These are phyloP conservation scores for Scophthalmus maximus DNA, from an alignment of 2,113 vertebrate genomes.

Conservation along the genomic window DNA sequence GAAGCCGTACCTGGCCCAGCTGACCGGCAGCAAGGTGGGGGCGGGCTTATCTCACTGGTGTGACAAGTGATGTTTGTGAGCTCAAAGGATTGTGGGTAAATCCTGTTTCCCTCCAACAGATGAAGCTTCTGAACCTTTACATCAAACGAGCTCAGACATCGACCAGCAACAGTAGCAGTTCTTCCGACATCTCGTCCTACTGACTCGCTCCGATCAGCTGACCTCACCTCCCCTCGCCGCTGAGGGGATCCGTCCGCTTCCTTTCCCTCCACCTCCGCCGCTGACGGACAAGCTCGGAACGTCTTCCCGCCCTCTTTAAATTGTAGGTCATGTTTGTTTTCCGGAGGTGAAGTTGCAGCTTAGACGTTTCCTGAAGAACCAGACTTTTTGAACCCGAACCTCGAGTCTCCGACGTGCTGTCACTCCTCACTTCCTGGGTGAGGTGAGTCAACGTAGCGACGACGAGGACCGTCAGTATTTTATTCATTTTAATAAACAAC, in stretches of 20 bases:
- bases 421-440: background rate
- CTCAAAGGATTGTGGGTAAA: no score
- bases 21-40: constrained; percentile 94
- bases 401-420: background rate
- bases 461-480: constrained; percentile 85
- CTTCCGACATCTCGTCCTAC: constrained; percentile 96
- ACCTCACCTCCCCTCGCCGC: background rate
- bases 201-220: constrained; percentile 61
- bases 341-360: background rate
- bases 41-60: background rate
- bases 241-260: no score
- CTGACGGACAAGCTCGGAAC: no score
- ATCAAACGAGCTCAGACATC: constrained; percentile 97
- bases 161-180: constrained; percentile 98
- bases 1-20: constrained; percentile 95
- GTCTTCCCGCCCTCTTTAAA: background rate
- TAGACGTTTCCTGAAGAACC: background rate
- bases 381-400: background rate
- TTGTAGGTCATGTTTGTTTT: no score
- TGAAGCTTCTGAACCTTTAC: constrained; percentile 97
- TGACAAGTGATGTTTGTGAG: background rate
- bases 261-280: background rate
- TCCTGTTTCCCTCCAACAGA: constrained; percentile 76
- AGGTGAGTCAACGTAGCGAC: background rate
- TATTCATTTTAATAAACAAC: constrained; percentile 48